phyloP scores from a whole-genome alignment of 2,888 invertebrate genomes.

The Erebia aethiops region DNA sequence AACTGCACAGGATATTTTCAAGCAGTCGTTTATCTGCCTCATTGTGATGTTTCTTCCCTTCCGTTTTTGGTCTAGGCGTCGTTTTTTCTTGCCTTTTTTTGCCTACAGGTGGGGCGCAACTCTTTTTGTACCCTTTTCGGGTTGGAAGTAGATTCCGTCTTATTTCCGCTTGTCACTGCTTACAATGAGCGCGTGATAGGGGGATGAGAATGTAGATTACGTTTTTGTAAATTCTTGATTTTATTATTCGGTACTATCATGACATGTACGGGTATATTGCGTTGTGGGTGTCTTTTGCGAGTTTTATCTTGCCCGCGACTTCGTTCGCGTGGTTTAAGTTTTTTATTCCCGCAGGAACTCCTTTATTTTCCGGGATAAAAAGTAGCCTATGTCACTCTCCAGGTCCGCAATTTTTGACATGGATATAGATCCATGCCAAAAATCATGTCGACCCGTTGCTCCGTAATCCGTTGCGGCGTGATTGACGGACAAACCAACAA shows the following conservation, averaged over 20 bases:
- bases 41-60: slow-evolving; percentile 30
- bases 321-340: too few species aligned
- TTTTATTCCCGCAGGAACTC: too few species aligned
- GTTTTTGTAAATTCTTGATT: slow-evolving; percentile 28
- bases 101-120: slow-evolving; percentile 70
- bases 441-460: too few species aligned
- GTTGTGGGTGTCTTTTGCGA: slow-evolving; percentile 33
- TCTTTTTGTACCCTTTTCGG: slow-evolving; percentile 67
- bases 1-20: slow-evolving; percentile 23
- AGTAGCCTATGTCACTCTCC: too few species aligned
- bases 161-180: slow-evolving; percentile 62
- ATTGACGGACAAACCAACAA: too few species aligned
- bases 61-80: slow-evolving; percentile 24
- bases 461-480: too few species aligned
- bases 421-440: too few species aligned
- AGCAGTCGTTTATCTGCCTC: slow-evolving; percentile 23
- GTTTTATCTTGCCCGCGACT: not conserved
- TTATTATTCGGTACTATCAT: not conserved
- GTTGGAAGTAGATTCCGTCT: slow-evolving; percentile 45
- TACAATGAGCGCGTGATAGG: slow-evolving; percentile 58
- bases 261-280: not conserved
- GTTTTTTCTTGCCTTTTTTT: slow-evolving; percentile 53
- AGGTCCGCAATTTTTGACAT: too few species aligned
- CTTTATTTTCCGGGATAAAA: too few species aligned
- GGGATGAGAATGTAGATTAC: slow-evolving; percentile 52